Evolutionary conservation across 2,797 vertebrate species (phyloP).

Genomic region (Otolemur crassicaudatus): DNA sequence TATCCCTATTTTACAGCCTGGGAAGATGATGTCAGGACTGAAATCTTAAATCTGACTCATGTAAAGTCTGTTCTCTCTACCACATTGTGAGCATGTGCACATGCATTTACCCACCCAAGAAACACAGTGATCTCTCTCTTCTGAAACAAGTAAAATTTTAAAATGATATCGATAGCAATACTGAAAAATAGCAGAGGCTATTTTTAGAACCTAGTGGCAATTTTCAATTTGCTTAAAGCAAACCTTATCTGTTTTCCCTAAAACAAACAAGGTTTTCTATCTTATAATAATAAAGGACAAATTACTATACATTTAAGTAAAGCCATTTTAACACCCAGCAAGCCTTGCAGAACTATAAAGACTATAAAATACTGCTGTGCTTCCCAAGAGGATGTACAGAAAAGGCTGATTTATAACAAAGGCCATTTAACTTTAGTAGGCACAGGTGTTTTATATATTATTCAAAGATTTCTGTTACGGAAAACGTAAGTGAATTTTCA

Average conservation of each 20-base stretch:
- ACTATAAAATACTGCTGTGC: background rate
- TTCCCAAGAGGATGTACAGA: background rate
- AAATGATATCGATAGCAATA: constrained; percentile 15
- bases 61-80: background rate
- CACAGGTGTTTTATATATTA: background rate
- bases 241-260: background rate
- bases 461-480: background rate
- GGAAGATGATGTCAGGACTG: background rate
- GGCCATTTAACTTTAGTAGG: background rate
- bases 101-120: background rate
- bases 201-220: constrained; percentile 26
- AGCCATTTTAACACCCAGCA: background rate
- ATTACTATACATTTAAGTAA: constrained; percentile 12
- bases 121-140: background rate
- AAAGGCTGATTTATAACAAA: background rate
- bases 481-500: constrained; percentile 37
- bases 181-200: background rate
- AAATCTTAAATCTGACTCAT: background rate
- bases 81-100: background rate
- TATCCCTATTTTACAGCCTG: background rate
- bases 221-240: constrained; percentile 54
- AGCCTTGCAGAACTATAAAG: constrained; percentile 10
- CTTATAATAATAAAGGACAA: background rate
- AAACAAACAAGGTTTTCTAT: constrained; percentile 8
- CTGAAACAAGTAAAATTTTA: background rate